A percentile compares a stretch with the other conserved stretches of the same genome.
Conservation (phyloP, 23 tunicate genomes). For the Trididemnum nubilum region DNA sequence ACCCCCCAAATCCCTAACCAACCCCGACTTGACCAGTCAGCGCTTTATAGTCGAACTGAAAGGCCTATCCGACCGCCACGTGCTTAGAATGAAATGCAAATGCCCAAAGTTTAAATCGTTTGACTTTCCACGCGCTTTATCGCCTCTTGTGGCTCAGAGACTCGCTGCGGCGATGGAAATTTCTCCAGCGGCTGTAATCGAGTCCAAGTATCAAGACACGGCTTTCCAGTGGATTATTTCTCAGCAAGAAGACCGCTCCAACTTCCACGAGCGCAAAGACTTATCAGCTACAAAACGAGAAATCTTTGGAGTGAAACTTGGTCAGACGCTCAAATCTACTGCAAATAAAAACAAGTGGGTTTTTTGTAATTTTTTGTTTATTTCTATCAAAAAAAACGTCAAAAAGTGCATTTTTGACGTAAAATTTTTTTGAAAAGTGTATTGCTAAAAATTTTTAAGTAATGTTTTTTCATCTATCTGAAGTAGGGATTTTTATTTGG, state of each 20-base stretch:
- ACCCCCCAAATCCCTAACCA: background rate
- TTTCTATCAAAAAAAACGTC: background rate
- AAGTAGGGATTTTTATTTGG: no score
- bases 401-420: background rate
- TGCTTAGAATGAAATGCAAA: constrained; percentile 6
- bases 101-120: background rate
- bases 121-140: constrained; percentile 15
- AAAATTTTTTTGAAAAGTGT: background rate
- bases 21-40: background rate
- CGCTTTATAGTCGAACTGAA: constrained; percentile 9
- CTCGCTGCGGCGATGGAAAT: constrained; percentile 15
- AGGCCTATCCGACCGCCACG: background rate
- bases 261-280: background rate
- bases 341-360: constrained; percentile 30
- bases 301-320: constrained; percentile 11
- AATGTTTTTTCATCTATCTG: no score
- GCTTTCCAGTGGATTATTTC: constrained; percentile 41
- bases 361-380: background rate
- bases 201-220: constrained; percentile 1
- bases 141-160: constrained; percentile 2
- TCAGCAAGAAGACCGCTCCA: constrained; percentile 27
- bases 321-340: constrained; percentile 25
- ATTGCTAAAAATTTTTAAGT: no score
- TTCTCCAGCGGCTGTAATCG: constrained; percentile 7
- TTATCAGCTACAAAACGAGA: constrained; percentile 18